Base-by-base conservation (phyloP, 1,140 invertebrate genomes). In the Hestina assimilis region DNA sequence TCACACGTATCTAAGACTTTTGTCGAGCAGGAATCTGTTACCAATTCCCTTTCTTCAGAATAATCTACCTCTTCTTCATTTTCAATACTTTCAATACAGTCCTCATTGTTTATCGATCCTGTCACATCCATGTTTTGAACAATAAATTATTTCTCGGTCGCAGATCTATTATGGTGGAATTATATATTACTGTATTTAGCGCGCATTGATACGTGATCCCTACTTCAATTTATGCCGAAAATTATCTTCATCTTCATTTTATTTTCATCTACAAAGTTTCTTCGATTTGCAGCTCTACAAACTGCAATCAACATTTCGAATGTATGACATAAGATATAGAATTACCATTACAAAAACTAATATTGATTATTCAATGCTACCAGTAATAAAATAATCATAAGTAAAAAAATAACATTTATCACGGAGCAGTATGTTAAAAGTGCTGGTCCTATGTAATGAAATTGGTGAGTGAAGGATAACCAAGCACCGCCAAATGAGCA, bases 31-130 rank as follows among this genome's bases (percentile, higher is more conserved):
- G 83, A 83, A 41, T 85, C 85, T 3, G 69, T 72, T 6, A 88
- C 85, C 28, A 88, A 55, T 52, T 85, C 85, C 14, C 78, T 65
- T 46, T 88, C 85, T 57, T 88, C 85, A 0, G 82, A 82, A 61
- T 85, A 81, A 54, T 88, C 85, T 33, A 81, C 65, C 12, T 86
- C 81, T 12, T 88, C 84, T 38, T 86, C 85, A 62, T 85, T 80
- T 55, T 88, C 85, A 45, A 83, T 56, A 38, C 54, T 75, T 47
- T 87, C 83, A 55, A 79, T 63, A 48, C 47, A 41, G 12, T 69
- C 63, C 19, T 75, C 78, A 55, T 69, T 81, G 63, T 85, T 87
- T 33, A 87, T 82, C 63, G 82, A 85, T 57, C 80, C 82, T 12
- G 75, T 66, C 29, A 66, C 46, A 57, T 87, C 82, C 80, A 83